Conservation (phyloP, 2,888 invertebrate species). For the Chironomus riparius region DNA sequence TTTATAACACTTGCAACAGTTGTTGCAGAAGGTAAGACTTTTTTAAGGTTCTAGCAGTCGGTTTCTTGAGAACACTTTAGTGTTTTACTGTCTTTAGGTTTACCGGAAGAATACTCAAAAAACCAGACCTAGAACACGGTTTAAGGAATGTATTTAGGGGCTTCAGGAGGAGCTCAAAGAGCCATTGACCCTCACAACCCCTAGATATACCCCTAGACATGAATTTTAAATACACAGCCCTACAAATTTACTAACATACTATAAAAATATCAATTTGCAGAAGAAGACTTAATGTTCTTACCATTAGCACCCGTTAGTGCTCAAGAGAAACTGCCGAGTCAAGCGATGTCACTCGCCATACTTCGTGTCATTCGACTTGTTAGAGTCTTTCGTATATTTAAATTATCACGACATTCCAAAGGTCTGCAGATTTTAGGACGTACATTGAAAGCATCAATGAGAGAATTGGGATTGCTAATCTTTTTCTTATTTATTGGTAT, state of each 20-base stretch:
- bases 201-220: too few species aligned
- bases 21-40: conserved; percentile 60
- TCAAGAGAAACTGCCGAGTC: conserved; percentile 88
- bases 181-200: too few species aligned
- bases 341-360: conserved; percentile 97
- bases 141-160: too few species aligned
- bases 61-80: too few species aligned
- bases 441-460: conserved; percentile 98
- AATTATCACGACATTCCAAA: conserved; percentile 98
- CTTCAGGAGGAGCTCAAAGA: too few species aligned
- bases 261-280: conserved; percentile 37
- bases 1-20: conserved; percentile 99
- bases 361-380: conserved; percentile 97
- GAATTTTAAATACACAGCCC: too few species aligned
- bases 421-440: conserved; percentile 98
- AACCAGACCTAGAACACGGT: too few species aligned
- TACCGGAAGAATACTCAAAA: too few species aligned
- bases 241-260: too few species aligned
- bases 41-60: too few species aligned
- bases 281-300: conserved; percentile 80
- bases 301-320: conserved; percentile 86
- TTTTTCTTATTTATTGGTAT: conserved; percentile 99
- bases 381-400: conserved; percentile 99
- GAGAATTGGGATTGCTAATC: conserved; percentile 97
- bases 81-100: too few species aligned